These are phyloP conservation scores for Clarias platycephalus DNA, from an alignment of 2,797 vertebrate genomes.

Conservation along the genomic window DNA sequence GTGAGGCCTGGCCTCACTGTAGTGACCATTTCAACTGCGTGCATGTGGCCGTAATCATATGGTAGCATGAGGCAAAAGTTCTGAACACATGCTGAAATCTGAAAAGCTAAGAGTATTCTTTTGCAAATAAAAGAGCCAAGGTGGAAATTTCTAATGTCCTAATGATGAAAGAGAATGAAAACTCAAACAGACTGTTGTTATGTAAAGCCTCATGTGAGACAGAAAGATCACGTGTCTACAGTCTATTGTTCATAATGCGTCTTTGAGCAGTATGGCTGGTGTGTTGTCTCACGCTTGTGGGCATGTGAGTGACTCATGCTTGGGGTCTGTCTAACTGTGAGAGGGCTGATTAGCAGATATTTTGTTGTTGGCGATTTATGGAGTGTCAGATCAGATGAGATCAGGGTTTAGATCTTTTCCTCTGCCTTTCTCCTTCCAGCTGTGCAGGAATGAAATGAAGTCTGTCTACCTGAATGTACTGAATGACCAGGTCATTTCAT, in stretches of 20 bases:
- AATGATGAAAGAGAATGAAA: neutral
- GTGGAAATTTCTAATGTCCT: neutral
- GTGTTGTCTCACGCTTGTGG: slow-evolving; percentile 36
- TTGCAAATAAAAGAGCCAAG: neutral
- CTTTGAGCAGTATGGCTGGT: slow-evolving; percentile 12
- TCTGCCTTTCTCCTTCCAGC: neutral
- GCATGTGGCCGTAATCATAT: neutral
- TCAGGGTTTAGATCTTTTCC: neutral
- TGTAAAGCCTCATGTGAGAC: neutral
- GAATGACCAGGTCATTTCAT: too few species aligned
- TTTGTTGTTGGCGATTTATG: slow-evolving; percentile 22
- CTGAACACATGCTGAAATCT: neutral
- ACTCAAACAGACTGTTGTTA: too few species aligned
- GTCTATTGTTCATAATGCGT: slow-evolving; percentile 31
- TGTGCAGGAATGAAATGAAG: too few species aligned
- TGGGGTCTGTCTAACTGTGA: slow-evolving; percentile 38
- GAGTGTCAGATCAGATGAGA: slow-evolving; percentile 21
- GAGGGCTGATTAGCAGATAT: slow-evolving; percentile 31
- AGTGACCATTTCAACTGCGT: neutral
- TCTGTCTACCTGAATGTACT: too few species aligned
- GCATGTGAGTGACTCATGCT: slow-evolving; percentile 47
- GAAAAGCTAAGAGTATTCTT: neutral
- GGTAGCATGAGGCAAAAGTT: too few species aligned
- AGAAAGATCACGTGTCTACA: neutral
- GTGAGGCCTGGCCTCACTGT: neutral